These are phyloP conservation scores for Madoqua kirkii DNA, from an alignment of 2,113 vertebrate genomes.

Conservation along the genomic window DNA sequence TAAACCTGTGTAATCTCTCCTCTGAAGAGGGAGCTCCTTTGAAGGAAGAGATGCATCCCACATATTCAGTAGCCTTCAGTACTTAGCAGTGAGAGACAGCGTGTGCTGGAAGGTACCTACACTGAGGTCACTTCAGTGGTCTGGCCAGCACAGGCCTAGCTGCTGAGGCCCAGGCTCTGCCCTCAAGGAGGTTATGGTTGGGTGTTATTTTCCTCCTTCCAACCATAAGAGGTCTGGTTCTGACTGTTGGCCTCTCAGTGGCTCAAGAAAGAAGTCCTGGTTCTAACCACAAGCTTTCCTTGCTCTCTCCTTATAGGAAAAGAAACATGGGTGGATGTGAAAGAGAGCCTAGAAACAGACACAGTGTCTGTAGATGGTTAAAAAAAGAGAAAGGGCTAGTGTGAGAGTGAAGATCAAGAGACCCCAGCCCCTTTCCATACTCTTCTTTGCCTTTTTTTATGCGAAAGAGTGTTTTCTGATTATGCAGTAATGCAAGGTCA, in stretches of 20 bases:
- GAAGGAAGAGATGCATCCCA: not conserved
- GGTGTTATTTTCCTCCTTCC: not conserved
- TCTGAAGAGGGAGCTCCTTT: not conserved
- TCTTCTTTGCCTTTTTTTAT: not conserved
- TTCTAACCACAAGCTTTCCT: not conserved
- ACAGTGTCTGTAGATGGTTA: not conserved
- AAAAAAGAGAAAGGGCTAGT: not conserved
- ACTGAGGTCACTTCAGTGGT: not conserved
- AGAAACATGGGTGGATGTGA: not conserved
- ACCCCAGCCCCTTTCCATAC: not conserved
- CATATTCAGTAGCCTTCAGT: not conserved
- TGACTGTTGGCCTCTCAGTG: not conserved
- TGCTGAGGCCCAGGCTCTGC: not conserved
- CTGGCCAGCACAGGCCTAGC: not conserved
- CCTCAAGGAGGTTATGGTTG: not conserved
- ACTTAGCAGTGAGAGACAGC: not conserved
- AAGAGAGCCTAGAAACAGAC: not conserved
- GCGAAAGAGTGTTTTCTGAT: not conserved
- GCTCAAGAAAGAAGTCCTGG: not conserved
- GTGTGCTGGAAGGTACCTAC: accelerated
- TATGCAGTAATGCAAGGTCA: not conserved
- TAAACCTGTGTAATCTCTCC: not conserved
- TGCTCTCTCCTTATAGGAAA: not conserved
- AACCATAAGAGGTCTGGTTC: not conserved
- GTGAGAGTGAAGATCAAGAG: not conserved